Evolutionary conservation across 2,113 vertebrate species (phyloP).

Genomic region (Halichoerus grypus): DNA sequence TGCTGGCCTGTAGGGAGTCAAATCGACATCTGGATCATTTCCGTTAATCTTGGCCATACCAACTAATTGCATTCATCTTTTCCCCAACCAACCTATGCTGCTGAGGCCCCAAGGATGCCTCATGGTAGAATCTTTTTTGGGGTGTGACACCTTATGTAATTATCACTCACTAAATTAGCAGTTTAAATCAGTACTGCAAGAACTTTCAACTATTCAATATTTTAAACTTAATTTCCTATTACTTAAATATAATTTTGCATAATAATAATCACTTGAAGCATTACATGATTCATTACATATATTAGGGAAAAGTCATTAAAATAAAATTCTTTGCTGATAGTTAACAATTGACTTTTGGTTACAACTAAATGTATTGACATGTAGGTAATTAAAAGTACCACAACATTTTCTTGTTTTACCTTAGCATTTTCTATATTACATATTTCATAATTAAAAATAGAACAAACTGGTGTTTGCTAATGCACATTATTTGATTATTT

Average conservation of each 20-base stretch:
- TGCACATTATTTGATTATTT: constrained; percentile 39
- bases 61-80: neutral
- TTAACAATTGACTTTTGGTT: constrained; percentile 63
- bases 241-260: constrained; percentile 59
- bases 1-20: constrained; percentile 36
- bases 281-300: constrained; percentile 46
- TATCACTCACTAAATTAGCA: constrained; percentile 28
- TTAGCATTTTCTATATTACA: neutral
- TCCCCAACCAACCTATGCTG: neutral
- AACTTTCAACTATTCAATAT: constrained; percentile 47
- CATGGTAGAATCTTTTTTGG: neutral
- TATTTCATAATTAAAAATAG: constrained; percentile 42
- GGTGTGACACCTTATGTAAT: constrained; percentile 13
- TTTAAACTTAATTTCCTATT: constrained; percentile 44
- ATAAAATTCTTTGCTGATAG: constrained; percentile 48
- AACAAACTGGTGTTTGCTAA: constrained; percentile 23
- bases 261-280: constrained; percentile 38
- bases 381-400: constrained; percentile 49
- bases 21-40: constrained; percentile 48
- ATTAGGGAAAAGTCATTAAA: constrained; percentile 67
- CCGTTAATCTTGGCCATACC: neutral
- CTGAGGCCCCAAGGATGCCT: neutral
- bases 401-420: constrained; percentile 38
- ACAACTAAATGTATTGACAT: constrained; percentile 41
- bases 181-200: constrained; percentile 39